These are phyloP conservation scores for Erithacus rubecula DNA, from an alignment of 2,797 vertebrate species.

Conservation along the genomic window DNA sequence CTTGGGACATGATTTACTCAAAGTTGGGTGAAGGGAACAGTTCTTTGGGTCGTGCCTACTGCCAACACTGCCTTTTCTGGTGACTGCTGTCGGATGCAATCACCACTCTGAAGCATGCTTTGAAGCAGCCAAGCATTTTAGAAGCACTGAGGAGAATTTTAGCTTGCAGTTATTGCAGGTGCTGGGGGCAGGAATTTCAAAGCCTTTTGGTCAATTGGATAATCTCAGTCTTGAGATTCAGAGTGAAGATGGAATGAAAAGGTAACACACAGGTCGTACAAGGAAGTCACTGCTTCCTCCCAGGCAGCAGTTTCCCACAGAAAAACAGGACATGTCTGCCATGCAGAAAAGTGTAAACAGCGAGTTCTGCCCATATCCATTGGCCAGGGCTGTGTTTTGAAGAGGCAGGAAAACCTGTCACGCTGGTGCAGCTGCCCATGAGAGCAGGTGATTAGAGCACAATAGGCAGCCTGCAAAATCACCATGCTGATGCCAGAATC, in stretches of 20 bases:
- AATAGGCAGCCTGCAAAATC: conserved; percentile 24
- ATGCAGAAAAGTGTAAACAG: background rate
- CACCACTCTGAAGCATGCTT: background rate
- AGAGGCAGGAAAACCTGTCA: conserved; percentile 39
- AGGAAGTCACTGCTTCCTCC: conserved; percentile 6
- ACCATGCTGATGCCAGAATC: conserved; percentile 9
- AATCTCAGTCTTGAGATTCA: background rate
- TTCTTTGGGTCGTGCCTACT: background rate
- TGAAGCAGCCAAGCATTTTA: background rate
- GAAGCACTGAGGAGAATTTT: background rate
- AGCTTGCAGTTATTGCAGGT: background rate
- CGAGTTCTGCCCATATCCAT: background rate
- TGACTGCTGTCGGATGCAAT: background rate
- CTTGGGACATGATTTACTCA: background rate
- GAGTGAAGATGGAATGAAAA: background rate
- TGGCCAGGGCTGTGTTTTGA: conserved; percentile 6
- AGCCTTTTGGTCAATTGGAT: background rate
- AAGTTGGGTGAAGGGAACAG: background rate
- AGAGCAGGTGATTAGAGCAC: conserved; percentile 19
- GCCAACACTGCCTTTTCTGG: background rate
- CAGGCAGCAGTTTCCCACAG: background rate
- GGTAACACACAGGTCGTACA: fast-evolving
- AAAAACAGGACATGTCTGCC: conserved; percentile 19
- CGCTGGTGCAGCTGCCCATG: background rate
- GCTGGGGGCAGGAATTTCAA: background rate